Evolutionary conservation across 2,113 vertebrate species (phyloP).

Genomic region (Scytalopus superciliaris): DNA sequence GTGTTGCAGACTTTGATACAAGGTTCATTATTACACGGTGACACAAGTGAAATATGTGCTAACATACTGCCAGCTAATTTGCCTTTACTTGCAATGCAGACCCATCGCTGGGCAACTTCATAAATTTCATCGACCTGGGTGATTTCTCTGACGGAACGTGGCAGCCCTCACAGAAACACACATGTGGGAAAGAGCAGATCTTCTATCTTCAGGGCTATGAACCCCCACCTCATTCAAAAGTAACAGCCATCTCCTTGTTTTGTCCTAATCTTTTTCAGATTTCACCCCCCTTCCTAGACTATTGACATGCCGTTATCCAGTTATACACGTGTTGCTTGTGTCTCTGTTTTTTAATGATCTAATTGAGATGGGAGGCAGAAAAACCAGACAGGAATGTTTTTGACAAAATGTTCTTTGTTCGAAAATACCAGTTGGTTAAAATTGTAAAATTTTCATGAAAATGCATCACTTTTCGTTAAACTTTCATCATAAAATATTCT

Average conservation of each 20-base stretch:
- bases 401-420: conserved; percentile 24
- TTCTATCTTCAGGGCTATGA: background rate
- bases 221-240: background rate
- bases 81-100: conserved; percentile 71
- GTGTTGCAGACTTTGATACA: conserved; percentile 75
- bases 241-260: background rate
- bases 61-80: conserved; percentile 72
- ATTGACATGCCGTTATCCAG: background rate
- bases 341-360: conserved; percentile 8
- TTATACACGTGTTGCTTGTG: background rate
- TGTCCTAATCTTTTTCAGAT: conserved; percentile 4
- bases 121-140: conserved; percentile 52
- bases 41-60: conserved; percentile 74
- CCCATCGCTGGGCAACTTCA: conserved; percentile 52
- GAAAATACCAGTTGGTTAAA: background rate
- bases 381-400: background rate
- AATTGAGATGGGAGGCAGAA: background rate
- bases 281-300: background rate
- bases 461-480: background rate
- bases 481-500: background rate
- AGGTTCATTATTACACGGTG: conserved; percentile 69
- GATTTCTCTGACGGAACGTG: background rate
- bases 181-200: background rate
- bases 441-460: background rate
- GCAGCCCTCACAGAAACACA: background rate